Base-by-base conservation (phyloP, 2,113 vertebrate species). In the Scortum barcoo region DNA sequence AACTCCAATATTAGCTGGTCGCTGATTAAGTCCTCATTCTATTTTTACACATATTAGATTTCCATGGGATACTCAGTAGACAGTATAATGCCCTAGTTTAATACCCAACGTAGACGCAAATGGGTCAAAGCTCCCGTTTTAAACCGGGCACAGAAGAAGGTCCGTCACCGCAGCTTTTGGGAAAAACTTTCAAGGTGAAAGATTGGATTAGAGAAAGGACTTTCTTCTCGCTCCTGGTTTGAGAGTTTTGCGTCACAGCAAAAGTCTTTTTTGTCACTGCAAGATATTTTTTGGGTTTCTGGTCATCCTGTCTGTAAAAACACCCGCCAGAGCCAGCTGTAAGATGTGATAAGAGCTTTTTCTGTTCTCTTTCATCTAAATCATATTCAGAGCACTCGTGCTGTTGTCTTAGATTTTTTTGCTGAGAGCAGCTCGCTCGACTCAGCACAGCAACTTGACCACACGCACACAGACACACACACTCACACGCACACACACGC, bases 71-170 rank as follows among this genome's bases (percentile, higher is more conserved):
- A 75, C 83, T 81, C 70, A 70, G 57, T 77, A 74, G 73, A 74
- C 78, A 26, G 36, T 68, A 17, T 78, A 57, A 61, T 78, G 90
- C 60, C 80, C 76, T 85, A 88, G 57, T 88, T 91, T 83, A 85
- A 88, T 80, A 19, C 53, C 70, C 53, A 67, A 24, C 5, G 13
- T 85, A 60, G 63, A 77, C 57, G 44, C 26, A 90, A 86, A 89
- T 83, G 57, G 87, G 81, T 84, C 79, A 85, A 36, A 65, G 44
- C 73, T 70, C 46, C 42, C 2, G 6, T 83, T 86, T 86, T 83
- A 71, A 76, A 73, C 63, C 56, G 54, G 72, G 24, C 72, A 69
- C 30, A 40, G 36, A 80, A 50, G 65, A 86, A 74, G 63, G 54
- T 75, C 62, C 26, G 0, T 73, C 48, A 36, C 42, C 16, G 60